Evolutionary conservation across 2,888 invertebrate genomes (phyloP).

Genomic region (Spodoptera littoralis): DNA sequence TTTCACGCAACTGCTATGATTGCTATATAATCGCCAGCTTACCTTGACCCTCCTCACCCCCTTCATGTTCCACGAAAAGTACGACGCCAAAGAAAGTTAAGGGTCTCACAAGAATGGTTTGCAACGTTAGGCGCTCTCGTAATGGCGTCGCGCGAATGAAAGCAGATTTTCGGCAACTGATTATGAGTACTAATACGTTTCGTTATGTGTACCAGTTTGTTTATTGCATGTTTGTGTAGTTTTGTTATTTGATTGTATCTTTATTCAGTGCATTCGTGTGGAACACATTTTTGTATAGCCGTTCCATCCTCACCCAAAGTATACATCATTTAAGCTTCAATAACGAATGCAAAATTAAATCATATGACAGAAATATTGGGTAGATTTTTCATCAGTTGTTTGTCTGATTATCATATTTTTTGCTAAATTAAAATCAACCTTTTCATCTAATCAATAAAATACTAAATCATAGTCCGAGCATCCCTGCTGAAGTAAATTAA

Average conservation of each 20-base stretch:
- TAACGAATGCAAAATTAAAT: too few species aligned
- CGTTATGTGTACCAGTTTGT: constrained; percentile 65
- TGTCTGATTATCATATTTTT: too few species aligned
- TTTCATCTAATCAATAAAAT: constrained; percentile 23
- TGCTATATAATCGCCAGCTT: constrained; percentile 79
- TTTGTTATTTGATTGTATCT: constrained; percentile 36
- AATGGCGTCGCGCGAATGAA: constrained; percentile 73
- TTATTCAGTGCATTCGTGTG: not conserved
- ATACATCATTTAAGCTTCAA: too few species aligned
- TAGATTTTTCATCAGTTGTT: not conserved
- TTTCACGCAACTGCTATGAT: constrained; percentile 87
- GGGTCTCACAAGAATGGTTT: constrained; percentile 67
- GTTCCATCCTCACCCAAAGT: too few species aligned
- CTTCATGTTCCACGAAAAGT: constrained; percentile 42
- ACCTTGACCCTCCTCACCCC: constrained; percentile 62
- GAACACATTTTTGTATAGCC: not conserved
- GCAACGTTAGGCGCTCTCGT: constrained; percentile 73
- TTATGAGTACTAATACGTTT: constrained; percentile 72
- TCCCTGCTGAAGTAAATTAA: constrained; percentile 58
- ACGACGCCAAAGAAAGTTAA: constrained; percentile 47
- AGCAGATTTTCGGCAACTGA: constrained; percentile 79
- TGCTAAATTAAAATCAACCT: not conserved
- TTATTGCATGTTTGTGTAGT: constrained; percentile 61
- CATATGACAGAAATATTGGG: too few species aligned
- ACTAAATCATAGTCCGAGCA: constrained; percentile 13